Percentiles rank a stretch among this genome's conserved stretches.
phyloP scores from a whole-genome alignment of 2,113 vertebrate genomes.

The Cottus gobio region DNA sequence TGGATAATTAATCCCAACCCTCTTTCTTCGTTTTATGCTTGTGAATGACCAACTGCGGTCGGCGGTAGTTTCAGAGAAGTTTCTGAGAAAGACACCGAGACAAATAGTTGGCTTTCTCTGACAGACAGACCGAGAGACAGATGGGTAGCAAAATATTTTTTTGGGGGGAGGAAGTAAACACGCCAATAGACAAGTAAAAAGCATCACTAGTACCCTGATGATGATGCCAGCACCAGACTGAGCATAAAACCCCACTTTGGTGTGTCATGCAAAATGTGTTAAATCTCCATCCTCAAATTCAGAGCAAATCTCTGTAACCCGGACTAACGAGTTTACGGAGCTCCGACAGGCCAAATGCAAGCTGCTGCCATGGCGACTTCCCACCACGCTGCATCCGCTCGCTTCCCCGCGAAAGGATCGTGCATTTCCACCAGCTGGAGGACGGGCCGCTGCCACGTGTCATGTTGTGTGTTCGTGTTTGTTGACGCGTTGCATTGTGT shows the following conservation, averaged over 20 bases:
- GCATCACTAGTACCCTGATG: conserved; percentile 48
- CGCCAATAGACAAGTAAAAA: conserved; percentile 64
- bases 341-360: conserved; percentile 25
- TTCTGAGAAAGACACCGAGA: conserved; percentile 46
- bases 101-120: conserved; percentile 61
- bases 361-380: conserved; percentile 34
- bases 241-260: conserved; percentile 57
- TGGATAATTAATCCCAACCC: conserved; percentile 68
- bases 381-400: conserved; percentile 10
- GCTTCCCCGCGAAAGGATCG: conserved; percentile 49
- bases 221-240: conserved; percentile 45
- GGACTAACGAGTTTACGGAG: conserved; percentile 12
- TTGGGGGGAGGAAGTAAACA: conserved; percentile 40
- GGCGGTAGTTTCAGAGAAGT: conserved; percentile 36
- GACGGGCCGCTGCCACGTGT: conserved; percentile 25
- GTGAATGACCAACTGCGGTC: conserved; percentile 46
- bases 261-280: conserved; percentile 57
- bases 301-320: neutral
- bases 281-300: conserved; percentile 16
- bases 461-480: conserved; percentile 32
- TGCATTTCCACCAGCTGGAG: conserved; percentile 53
- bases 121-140: conserved; percentile 68
- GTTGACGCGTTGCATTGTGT: conserved; percentile 32
- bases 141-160: conserved; percentile 60
- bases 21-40: conserved; percentile 45